phyloP scores from a whole-genome alignment of 2,113 vertebrate genomes.

The Apus apus region DNA sequence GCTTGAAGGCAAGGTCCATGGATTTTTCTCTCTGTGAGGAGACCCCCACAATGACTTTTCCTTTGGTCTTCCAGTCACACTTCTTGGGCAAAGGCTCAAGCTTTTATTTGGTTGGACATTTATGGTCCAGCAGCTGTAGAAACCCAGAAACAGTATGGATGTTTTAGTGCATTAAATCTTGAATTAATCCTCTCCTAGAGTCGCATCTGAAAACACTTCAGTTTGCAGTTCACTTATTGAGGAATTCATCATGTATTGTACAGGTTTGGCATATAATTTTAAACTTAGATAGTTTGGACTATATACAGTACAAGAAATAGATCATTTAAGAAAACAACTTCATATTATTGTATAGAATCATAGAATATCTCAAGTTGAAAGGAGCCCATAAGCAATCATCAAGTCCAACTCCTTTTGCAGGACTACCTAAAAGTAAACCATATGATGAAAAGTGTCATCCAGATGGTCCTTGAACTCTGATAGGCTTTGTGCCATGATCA shows the following conservation, averaged over 20 bases:
- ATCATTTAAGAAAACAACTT: background rate
- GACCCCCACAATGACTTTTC: background rate
- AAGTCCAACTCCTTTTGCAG: too few species aligned
- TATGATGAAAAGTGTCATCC: too few species aligned
- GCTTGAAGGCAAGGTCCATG: background rate
- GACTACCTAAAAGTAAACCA: too few species aligned
- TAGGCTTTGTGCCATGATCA: too few species aligned
- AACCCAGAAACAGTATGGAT: background rate
- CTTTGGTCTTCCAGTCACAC: background rate
- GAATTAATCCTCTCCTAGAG: background rate
- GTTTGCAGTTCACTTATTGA: background rate
- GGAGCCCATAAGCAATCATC: too few species aligned
- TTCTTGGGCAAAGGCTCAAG: background rate
- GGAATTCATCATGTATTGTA: background rate
- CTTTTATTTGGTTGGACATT: background rate
- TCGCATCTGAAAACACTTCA: background rate
- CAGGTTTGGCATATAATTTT: background rate
- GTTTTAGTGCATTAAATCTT: background rate
- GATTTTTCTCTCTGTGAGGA: background rate
- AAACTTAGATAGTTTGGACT: background rate
- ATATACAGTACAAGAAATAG: background rate
- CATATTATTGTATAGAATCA: background rate
- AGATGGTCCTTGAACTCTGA: too few species aligned
- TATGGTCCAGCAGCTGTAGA: background rate
- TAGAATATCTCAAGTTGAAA: too few species aligned